Conservation (phyloP, 2,113 vertebrate genomes). For the Cynopterus brachyotis region DNA sequence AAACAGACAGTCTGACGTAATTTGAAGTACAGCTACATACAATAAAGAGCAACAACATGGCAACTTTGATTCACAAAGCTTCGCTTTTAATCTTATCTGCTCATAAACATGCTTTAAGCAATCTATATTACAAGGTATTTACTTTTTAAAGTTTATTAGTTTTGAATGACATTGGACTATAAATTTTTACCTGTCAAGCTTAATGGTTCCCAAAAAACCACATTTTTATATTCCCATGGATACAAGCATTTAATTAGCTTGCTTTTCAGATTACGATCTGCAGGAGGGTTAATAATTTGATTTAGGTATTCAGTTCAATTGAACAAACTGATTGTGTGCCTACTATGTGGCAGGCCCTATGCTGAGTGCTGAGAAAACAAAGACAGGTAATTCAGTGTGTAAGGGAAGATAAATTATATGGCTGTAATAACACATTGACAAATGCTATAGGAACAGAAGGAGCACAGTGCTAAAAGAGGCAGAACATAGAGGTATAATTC, state of each 20-base stretch:
- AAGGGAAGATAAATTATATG: neutral
- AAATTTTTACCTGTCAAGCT: neutral
- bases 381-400: neutral
- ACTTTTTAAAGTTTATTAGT: constrained; percentile 20
- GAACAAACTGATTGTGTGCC: neutral
- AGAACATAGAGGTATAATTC: neutral
- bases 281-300: neutral
- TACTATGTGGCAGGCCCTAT: neutral
- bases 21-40: constrained; percentile 18
- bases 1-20: constrained; percentile 27
- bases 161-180: neutral
- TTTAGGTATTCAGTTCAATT: neutral
- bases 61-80: neutral
- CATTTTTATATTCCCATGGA: neutral
- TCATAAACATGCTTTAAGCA: neutral
- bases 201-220: neutral
- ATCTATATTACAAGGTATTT: neutral
- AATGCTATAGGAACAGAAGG: neutral
- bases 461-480: neutral
- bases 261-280: neutral
- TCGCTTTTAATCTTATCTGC: constrained; percentile 19
- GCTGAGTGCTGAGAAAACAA: neutral
- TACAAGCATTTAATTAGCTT: neutral
- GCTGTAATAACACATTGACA: neutral
- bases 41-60: neutral